Conservation (phyloP, 2,888 invertebrate genomes). For the Apamea sordens region DNA sequence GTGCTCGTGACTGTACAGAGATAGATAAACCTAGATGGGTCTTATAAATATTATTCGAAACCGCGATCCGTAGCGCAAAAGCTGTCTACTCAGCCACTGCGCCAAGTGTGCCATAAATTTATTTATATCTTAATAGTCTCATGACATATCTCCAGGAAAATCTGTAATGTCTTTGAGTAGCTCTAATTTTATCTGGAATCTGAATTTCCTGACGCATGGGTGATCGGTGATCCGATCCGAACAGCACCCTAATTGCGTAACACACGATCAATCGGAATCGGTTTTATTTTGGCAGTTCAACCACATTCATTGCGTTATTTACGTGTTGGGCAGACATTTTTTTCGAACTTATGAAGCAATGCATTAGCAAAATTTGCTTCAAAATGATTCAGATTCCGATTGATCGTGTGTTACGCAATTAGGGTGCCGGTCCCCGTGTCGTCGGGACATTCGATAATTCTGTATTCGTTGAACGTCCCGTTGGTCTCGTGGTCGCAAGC, state of each 20-base stretch:
- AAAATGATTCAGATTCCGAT: too few species aligned
- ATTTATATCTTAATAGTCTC: constrained; percentile 45
- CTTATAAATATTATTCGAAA: not conserved
- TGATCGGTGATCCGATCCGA: not conserved
- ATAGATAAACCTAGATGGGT: not conserved
- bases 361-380: too few species aligned
- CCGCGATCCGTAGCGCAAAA: constrained; percentile 4
- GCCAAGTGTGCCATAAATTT: constrained; percentile 26
- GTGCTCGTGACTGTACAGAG: too few species aligned
- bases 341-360: too few species aligned
- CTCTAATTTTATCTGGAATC: constrained; percentile 49
- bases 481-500: not conserved
- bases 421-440: too few species aligned
- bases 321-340: too few species aligned
- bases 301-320: too few species aligned
- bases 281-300: too few species aligned
- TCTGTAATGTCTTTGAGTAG: constrained; percentile 61
- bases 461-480: not conserved
- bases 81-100: not conserved
- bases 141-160: constrained; percentile 41
- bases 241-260: too few species aligned
- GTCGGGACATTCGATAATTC: not conserved
- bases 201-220: constrained; percentile 20
- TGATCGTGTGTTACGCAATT: too few species aligned
- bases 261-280: too few species aligned